Evolutionary conservation across 2,888 invertebrate genomes (phyloP), one percentile per base, ranked within the genome.

Genomic region (Mechanitis mazaeus): DNA sequence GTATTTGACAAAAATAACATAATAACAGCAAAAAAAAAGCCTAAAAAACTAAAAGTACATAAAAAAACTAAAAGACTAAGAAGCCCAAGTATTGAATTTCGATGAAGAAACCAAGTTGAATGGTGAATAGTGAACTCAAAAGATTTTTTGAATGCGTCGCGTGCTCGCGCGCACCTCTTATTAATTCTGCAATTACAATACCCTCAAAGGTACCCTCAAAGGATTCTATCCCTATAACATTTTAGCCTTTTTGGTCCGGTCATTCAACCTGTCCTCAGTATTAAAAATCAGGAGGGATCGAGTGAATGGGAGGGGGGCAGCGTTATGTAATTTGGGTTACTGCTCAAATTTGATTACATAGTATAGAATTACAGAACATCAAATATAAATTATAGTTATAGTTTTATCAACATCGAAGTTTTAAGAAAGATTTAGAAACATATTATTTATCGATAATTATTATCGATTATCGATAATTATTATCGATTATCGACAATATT

Each of bases 241-340:
- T 68, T 69, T 68, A 61, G 68, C 66, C 71, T 72, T 74, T 75
- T 71, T 56, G 62, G 63, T 65, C 64, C 75, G 85, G 84, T 84
- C 84, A 75, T 84, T 84, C 84, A 84, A 84, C 84, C 77, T 78
- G 80, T 74, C 72, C 71, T 72, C 66, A 71, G 78, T 72, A 72
- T 75, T 79, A 71, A 72, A 70, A 67, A 71, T 68, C 67, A 55
- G 47, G 60, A 57, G 59, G 56, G 58, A 59, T 60, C 55, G 58
- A 35, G 28, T 33, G 54, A 56, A 35, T 45, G 50, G 20, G 56
- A 50, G 4, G 12, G 20, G n/a, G 56, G 50, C 42, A 5, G n/a
- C 6, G 3, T 50, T 45, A n/a, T 55, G 50, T 38, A 54, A 56
- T 62, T 60, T 56, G 56, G 54, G 28, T 60, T 47, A 66, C 58